Percentiles rank a stretch among this genome's conserved stretches.
Evolutionary conservation across 2,113 vertebrate genomes (phyloP).

Genomic region (Catagonus wagneri): DNA sequence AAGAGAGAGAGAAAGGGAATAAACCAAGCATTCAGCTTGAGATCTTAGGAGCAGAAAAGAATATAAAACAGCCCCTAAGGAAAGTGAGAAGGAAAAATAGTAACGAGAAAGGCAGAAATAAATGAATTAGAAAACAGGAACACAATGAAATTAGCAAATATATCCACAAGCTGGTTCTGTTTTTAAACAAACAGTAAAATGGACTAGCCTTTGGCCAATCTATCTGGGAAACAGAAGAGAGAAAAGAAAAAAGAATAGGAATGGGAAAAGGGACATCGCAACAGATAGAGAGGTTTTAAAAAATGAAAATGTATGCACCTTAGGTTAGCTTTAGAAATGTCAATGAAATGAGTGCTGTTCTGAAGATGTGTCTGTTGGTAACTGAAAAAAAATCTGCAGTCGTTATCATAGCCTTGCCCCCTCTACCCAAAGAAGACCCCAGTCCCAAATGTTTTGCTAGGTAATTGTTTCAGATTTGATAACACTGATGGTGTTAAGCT

Average conservation of each 20-base stretch:
- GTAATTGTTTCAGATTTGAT: constrained; percentile 72
- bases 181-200: constrained; percentile 66
- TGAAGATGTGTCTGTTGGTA: constrained; percentile 45
- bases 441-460: constrained; percentile 47
- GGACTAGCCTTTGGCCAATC: constrained; percentile 50
- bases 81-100: neutral
- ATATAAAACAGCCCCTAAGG: constrained; percentile 54
- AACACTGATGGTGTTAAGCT: constrained; percentile 5
- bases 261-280: neutral
- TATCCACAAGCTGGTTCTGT: constrained; percentile 53
- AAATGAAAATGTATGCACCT: neutral
- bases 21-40: constrained; percentile 50
- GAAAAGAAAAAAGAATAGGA: neutral
- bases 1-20: constrained; percentile 44
- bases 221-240: constrained; percentile 40
- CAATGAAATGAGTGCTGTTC: constrained; percentile 29
- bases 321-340: constrained; percentile 58
- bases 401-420: neutral
- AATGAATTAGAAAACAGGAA: constrained; percentile 69
- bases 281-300: neutral
- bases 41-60: neutral
- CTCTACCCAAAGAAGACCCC: constrained; percentile 15
- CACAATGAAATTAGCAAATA: constrained; percentile 52
- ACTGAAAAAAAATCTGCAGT: neutral
- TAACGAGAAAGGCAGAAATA: constrained; percentile 67